Base-by-base conservation (phyloP, 1,140 invertebrate species). In the Plodia interpunctella region DNA sequence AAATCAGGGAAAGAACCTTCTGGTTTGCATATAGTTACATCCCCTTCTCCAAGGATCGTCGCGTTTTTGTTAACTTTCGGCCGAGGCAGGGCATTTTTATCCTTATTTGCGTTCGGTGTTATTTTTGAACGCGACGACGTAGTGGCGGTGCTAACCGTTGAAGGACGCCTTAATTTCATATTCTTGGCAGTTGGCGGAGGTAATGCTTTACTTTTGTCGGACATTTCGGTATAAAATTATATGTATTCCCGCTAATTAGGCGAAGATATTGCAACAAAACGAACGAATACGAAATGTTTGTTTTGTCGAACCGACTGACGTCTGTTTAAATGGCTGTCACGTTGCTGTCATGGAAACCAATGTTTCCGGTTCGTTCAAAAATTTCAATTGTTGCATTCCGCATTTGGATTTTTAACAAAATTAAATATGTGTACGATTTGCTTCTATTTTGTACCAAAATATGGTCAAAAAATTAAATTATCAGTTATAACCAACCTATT, bases 191-290 rank as follows among this genome's bases (percentile, higher is more conserved):
- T 9, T 0, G 66, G 77, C 8, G 61, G 58, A 8, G 65, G 67
- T 11, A 80, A 73, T 6, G 50, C 57, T 72, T 78, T 76, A 9
- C 70, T 63, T 76, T 76, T 82, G 58, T 83, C 79, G 35, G 78
- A 63, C 73, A 71, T 80, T 74, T 25, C 21, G 2, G 21, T 25
- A 25, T 3, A 25, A 25, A 25, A 25, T 6, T 3, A 2, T 25
- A 25, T 25, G 21, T 25, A n/a, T 25, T 25, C 2, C 6, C 21
- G 21, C 21, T 3, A 25, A 25, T n/a, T n/a, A 25, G 21, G 21
- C 21, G n/a, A n/a, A 25, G 21, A 25, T 25, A 3, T 25, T 25
- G 21, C 6, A 25, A 25, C 2, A 3, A 25, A 21, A n/a, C n/a
- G n/a, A n/a, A n/a, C n/a, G n/a, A n/a, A n/a, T n/a, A n/a, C n/a